These are phyloP conservation scores for Rhopalosiphum maidis DNA, from an alignment of 1,140 invertebrate species.

Conservation along the genomic window DNA sequence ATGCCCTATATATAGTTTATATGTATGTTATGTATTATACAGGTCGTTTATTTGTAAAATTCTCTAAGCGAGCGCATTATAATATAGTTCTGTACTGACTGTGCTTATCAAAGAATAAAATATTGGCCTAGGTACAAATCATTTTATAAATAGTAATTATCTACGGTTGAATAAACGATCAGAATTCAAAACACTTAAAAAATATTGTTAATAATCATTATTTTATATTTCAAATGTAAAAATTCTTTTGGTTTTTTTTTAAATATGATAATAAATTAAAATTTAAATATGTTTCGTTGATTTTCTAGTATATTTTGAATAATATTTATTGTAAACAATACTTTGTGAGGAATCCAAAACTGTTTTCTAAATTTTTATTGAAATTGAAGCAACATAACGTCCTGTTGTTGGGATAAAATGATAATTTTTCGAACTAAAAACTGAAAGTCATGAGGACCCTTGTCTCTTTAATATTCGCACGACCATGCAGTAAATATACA, in stretches of 20 bases:
- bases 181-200: background rate
- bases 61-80: background rate
- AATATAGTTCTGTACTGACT: background rate
- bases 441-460: background rate
- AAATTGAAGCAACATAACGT: background rate
- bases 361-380: background rate
- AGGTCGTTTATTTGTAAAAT: background rate
- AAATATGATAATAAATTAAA: background rate
- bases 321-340: background rate
- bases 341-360: background rate
- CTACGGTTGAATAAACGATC: too few relatives aligned
- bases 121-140: background rate
- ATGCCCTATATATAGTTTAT: background rate
- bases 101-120: background rate
- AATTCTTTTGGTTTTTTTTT: background rate
- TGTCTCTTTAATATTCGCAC: background rate
- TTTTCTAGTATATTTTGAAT: background rate
- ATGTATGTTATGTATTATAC: background rate
- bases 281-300: background rate
- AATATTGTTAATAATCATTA: background rate
- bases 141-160: background rate
- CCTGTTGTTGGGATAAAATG: background rate
- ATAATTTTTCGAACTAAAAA: conserved; percentile 5
- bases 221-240: background rate
- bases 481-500: background rate